These are phyloP conservation scores for Aleadryas rufinucha DNA, from an alignment of 2,113 vertebrate species.

Conservation along the genomic window DNA sequence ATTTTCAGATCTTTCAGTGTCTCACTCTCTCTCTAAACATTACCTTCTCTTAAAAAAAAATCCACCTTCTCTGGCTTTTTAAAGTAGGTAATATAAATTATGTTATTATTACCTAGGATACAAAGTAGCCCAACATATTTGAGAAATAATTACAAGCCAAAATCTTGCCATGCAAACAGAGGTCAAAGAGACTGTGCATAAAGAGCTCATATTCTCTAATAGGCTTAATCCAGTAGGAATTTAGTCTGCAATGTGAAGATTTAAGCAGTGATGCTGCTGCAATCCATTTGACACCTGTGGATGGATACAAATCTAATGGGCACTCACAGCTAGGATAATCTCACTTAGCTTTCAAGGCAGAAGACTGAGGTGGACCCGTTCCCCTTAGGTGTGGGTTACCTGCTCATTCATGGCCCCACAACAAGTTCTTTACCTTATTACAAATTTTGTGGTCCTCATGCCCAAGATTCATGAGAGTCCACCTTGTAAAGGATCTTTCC, in stretches of 20 bases:
- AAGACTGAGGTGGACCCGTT: not conserved
- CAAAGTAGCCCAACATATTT: not conserved
- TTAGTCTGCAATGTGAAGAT: not conserved
- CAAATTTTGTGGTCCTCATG: not conserved
- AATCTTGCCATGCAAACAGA: not conserved
- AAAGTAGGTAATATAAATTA: not conserved
- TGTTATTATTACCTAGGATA: not conserved
- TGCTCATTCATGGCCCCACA: not conserved
- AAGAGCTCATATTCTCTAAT: not conserved
- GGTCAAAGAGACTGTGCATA: not conserved
- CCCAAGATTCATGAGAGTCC: fast-evolving
- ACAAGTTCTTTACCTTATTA: not conserved
- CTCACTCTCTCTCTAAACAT: not conserved
- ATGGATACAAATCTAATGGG: not conserved
- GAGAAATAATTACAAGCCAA: not conserved
- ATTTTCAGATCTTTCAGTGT: not conserved
- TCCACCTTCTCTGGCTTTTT: not conserved
- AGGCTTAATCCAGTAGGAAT: not conserved
- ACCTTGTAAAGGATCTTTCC: not conserved
- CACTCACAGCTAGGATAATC: not conserved
- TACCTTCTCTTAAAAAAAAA: not conserved
- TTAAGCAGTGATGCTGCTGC: not conserved
- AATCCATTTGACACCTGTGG: not conserved
- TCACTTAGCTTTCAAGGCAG: not conserved
- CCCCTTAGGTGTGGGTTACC: not conserved